Evolutionary conservation across 2,888 invertebrate genomes (phyloP), one percentile per base, ranked within the genome.

Genomic region (Siphlonurus alternatus): DNA sequence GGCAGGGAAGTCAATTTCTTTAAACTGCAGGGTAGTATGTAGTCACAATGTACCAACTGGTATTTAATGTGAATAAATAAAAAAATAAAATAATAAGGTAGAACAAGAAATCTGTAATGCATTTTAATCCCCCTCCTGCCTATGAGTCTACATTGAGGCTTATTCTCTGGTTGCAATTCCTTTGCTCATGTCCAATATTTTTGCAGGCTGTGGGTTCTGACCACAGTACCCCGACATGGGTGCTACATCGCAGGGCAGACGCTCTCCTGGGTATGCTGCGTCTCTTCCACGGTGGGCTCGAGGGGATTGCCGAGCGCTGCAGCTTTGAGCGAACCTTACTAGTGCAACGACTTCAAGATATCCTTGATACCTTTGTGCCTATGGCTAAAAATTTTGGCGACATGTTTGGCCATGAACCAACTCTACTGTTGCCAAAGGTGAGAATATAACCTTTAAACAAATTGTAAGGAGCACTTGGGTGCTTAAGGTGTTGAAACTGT

Each of bases 291-390:
- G 86, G 87, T 23, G 89, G 91, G 78, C 80, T 94, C 63, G 84
- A 86, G 69, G 81, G 83, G 53, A 80, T 93, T 69, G 83, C 84
- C 68, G 71, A 78, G 75, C 80, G 82, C 72, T 70, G 81, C 74
- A 74, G 78, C 68, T 76, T 77, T 51, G 80, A 80, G 54, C 74
- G 76, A 64, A 79, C 79, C 67, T 80, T 80, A 71, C 81, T 89
- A 68, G 79, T 82, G 25, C 86, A 87, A 70, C 91, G 89, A 73
- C 78, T 94, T 66, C 88, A 88, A 75, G 86, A 87, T 72, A 87
- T 93, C 71, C 88, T 93, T 75, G 91, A 92, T 76, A 88, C 89
- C n/a, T 93, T 91, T 75, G 80, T 93, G 63, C 91, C 92, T 23
- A 86, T 92, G 72, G 79, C 92, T 67, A 88, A 89, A 73, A 87